Percentiles rank a stretch among this genome's conserved stretches.
These are phyloP conservation scores for Tachyglossus aculeatus DNA, from an alignment of 2,797 vertebrate species.

Conservation along the genomic window DNA sequence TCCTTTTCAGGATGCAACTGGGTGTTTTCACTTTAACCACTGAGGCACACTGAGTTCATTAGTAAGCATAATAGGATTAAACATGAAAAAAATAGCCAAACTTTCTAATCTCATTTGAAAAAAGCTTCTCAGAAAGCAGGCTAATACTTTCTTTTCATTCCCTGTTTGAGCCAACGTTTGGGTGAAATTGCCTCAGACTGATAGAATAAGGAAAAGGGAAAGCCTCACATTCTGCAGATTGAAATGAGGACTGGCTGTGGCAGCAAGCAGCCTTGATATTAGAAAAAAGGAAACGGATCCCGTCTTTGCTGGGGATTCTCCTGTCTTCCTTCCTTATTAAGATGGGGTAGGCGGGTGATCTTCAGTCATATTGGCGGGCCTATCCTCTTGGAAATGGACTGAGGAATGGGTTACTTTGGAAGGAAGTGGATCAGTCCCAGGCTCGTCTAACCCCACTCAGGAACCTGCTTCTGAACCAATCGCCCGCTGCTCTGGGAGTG, in stretches of 20 bases:
- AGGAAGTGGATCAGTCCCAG: conserved; percentile 11
- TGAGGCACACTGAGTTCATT: conserved; percentile 64
- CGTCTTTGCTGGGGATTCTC: conserved; percentile 48
- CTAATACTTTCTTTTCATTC: conserved; percentile 52
- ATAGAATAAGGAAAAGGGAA: conserved; percentile 61
- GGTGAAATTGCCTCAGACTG: conserved; percentile 51
- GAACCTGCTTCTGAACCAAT: conserved; percentile 48
- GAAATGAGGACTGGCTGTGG: conserved; percentile 54
- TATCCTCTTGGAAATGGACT: conserved; percentile 19
- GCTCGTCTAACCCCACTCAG: conserved; percentile 54
- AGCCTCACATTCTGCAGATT: conserved; percentile 30
- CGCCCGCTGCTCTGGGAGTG: conserved; percentile 53
- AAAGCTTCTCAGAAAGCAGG: conserved; percentile 53
- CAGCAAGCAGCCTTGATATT: conserved; percentile 46
- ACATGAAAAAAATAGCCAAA: conserved; percentile 54
- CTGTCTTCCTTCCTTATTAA: conserved; percentile 25
- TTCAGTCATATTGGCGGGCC: not conserved
- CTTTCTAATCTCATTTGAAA: conserved; percentile 68
- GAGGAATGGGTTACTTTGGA: conserved; percentile 36
- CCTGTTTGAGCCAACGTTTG: conserved; percentile 50
- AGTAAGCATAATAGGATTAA: conserved; percentile 67
- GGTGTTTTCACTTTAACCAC: conserved; percentile 61
- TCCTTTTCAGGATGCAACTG: conserved; percentile 48
- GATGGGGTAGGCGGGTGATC: conserved; percentile 37
- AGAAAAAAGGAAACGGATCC: conserved; percentile 43